Percentiles rank a stretch among this genome's conserved stretches.
Conservation (phyloP, 23 tunicate genomes). For the Aplidium turbinatum region DNA sequence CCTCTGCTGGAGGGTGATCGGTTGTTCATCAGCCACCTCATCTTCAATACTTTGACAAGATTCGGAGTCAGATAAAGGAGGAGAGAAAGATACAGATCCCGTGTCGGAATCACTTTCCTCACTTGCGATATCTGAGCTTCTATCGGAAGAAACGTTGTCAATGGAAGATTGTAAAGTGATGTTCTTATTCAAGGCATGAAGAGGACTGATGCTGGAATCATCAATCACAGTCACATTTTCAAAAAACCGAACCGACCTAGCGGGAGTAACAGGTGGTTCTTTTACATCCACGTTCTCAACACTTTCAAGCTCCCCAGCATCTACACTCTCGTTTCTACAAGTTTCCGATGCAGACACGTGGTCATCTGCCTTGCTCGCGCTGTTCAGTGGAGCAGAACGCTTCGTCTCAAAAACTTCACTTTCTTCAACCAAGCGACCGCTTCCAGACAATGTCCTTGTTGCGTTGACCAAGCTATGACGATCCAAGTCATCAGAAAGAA, state of each 20-base stretch:
- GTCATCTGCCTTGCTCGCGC: no score
- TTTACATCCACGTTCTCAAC: background rate
- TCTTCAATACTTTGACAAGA: conserved; percentile 31
- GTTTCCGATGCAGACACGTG: background rate
- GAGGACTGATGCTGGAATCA: conserved; percentile 1
- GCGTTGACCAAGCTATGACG: background rate
- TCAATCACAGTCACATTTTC: conserved; percentile 53
- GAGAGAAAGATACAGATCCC: conserved; percentile 46
- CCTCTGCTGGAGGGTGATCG: conserved; percentile 42
- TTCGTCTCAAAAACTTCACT: background rate
- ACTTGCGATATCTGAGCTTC: conserved; percentile 19
- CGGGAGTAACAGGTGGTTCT: background rate
- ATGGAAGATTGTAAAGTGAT: conserved; percentile 12
- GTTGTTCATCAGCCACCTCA: background rate
- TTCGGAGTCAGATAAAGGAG: conserved; percentile 43
- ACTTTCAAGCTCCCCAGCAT: background rate
- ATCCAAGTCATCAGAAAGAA: conserved; percentile 42
- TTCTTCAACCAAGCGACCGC: background rate
- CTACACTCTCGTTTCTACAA: no score
- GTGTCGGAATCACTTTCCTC: conserved; percentile 30
- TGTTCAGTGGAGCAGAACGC: no score
- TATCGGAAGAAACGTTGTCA: conserved; percentile 31
- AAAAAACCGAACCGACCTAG: conserved; percentile 49
- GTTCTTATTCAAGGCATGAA: conserved; percentile 29
- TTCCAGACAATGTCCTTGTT: background rate